Conservation (phyloP, 1,140 invertebrate genomes). For the Drosophila erecta region DNA sequence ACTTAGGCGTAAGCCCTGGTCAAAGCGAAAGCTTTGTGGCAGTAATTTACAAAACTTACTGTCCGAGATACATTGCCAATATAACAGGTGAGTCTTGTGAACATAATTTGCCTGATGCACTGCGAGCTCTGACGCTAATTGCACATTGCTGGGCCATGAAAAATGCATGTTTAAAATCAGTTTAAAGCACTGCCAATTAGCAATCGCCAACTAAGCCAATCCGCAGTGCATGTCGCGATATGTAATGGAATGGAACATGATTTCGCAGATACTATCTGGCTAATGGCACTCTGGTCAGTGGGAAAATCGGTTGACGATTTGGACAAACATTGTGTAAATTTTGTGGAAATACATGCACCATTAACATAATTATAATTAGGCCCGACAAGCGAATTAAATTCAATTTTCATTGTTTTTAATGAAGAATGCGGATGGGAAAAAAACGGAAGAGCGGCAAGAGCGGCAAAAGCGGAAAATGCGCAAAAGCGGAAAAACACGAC, state of each 20-base stretch:
- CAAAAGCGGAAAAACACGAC: conserved; percentile 13
- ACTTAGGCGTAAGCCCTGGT: too few relatives aligned
- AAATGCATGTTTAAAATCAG: conserved; percentile 8
- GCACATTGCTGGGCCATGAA: neutral
- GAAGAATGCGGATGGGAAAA: conserved; percentile 30
- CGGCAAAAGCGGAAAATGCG: conserved; percentile 2
- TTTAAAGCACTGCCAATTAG: conserved; percentile 29
- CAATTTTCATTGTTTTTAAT: conserved; percentile 71
- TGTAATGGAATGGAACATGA: conserved; percentile 33
- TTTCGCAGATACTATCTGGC: conserved; percentile 8
- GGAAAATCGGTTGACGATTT: conserved; percentile 32
- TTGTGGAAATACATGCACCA: conserved; percentile 61
- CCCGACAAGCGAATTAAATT: conserved; percentile 69
- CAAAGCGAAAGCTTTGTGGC: too few relatives aligned
- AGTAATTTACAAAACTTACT: too few relatives aligned
- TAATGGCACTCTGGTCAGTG: neutral
- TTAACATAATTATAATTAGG: conserved; percentile 77
- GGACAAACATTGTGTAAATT: conserved; percentile 48
- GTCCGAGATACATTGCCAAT: too few relatives aligned
- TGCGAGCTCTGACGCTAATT: neutral
- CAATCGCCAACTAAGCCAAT: conserved; percentile 8
- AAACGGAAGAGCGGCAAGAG: neutral
- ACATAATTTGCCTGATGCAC: too few relatives aligned
- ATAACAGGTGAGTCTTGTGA: too few relatives aligned
- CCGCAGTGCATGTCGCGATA: conserved; percentile 1